Evolutionary conservation across 1,140 invertebrate genomes (phyloP), one percentile per base, ranked within the genome.

Genomic region (Drosophila ficusphila): DNA sequence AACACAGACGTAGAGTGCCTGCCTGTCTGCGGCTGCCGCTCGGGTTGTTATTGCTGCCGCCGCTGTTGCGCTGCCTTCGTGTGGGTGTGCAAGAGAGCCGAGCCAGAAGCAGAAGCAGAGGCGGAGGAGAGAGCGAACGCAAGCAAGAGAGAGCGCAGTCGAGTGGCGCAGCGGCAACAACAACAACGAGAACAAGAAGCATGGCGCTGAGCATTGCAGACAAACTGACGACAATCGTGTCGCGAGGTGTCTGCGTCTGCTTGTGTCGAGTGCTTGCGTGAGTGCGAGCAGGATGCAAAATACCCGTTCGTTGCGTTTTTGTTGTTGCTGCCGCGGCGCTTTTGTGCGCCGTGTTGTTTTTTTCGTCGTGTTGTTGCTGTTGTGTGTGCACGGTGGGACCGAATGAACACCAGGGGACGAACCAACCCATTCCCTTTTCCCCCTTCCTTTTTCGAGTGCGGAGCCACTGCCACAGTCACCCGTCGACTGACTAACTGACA

Each of bases 141-240:
- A 56, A 64, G 25, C 31, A 6, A 23, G 39, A 42, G 39, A 72
- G 41, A 33, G 49, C 14, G 33, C 11, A 25, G 25, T 19, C 34
- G 48, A 57, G 52, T 39, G 29, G 36, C 29, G 38, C 42, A 34
- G 34, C 49, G 34, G 56, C 48, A 76, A 53, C 46, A 44, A 67
- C 58, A 70, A 64, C 42, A 69, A 51, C 64, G 19, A 11, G 7
- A 23, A 41, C 18, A 21, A 9, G n/a, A 18, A 21, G 41, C 41
- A 44, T 44, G 76, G 79, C 65, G 76, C 79, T 75, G 79, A 85
- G 79, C 79, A 72, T 34, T 83, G 79, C 76, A 83, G 79, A 83
- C 79, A 83, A 83, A 85, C 79, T 83, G 79, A 85, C 79, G 79
- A 85, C 81, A 86, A 81, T 86, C 76, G 76, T 88, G 76, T 44